A percentile compares a stretch with the other conserved stretches of the same genome.
Evolutionary conservation across 2,888 invertebrate genomes (phyloP).

Genomic region (Macaria liturata): DNA sequence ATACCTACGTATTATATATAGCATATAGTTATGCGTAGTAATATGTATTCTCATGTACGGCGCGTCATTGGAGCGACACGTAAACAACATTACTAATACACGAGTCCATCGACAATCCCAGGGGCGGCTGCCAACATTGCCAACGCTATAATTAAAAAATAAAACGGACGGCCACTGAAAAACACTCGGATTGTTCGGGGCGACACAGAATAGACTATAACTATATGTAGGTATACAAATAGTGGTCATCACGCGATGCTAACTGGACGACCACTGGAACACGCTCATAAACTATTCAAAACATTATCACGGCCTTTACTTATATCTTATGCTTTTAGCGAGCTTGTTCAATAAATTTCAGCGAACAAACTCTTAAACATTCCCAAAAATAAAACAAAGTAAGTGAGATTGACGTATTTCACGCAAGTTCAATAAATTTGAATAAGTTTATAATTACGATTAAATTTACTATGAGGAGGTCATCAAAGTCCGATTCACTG

Average conservation of each 20-base stretch:
- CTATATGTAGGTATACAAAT: neutral
- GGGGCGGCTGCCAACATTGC: constrained; percentile 15
- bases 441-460: too few species aligned
- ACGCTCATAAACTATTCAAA: too few species aligned
- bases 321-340: too few species aligned
- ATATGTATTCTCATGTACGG: neutral
- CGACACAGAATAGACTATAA: too few species aligned
- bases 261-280: too few species aligned
- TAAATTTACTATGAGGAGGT: neutral
- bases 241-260: constrained; percentile 11
- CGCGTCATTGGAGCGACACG: constrained; percentile 10
- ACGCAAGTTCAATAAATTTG: too few species aligned
- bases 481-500: neutral
- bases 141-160: constrained; percentile 33
- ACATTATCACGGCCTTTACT: too few species aligned
- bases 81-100: constrained; percentile 27
- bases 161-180: constrained; percentile 20
- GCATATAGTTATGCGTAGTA: neutral
- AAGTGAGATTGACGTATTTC: too few species aligned
- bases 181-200: constrained; percentile 17
- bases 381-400: too few species aligned
- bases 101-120: constrained; percentile 10
- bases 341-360: too few species aligned
- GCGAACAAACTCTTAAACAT: too few species aligned
- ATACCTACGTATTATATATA: too few species aligned